phyloP scores from a whole-genome alignment of 2,797 vertebrate genomes.

The Melanotaenia parkinsoni region DNA sequence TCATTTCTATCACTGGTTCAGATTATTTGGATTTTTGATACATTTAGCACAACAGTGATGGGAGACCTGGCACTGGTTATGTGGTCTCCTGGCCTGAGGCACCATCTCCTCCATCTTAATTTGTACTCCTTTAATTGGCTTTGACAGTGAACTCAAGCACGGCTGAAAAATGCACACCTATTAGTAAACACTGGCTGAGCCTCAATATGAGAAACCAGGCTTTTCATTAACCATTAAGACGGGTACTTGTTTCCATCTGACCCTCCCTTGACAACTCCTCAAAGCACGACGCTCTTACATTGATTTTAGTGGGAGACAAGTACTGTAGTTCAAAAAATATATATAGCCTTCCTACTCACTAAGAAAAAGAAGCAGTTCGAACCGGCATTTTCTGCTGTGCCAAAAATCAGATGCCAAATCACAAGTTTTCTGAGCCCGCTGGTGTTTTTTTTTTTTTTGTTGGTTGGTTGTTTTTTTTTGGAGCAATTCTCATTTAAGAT shows the following conservation, averaged over 20 bases:
- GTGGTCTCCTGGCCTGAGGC: conserved; percentile 66
- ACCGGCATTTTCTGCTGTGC: conserved; percentile 22
- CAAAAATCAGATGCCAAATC: conserved; percentile 29
- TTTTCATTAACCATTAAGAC: conserved; percentile 58
- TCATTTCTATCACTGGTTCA: conserved; percentile 27
- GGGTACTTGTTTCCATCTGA: conserved; percentile 48
- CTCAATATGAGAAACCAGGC: conserved; percentile 56
- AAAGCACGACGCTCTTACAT: conserved; percentile 22
- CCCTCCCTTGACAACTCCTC: conserved; percentile 41
- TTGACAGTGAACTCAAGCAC: conserved; percentile 75
- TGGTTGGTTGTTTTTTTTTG: not conserved
- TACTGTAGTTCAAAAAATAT: not conserved
- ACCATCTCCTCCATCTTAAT: conserved; percentile 76
- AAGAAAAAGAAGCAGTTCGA: conserved; percentile 18
- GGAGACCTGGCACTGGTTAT: conserved; percentile 60
- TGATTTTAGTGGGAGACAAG: conserved; percentile 13
- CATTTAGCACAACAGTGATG: conserved; percentile 34
- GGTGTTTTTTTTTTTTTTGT: conserved; percentile 10
- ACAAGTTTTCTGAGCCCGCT: conserved; percentile 18
- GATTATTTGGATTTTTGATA: conserved; percentile 50
- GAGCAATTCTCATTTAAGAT: conserved; percentile 43
- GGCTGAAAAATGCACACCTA: conserved; percentile 68
- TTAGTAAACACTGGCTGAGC: conserved; percentile 72
- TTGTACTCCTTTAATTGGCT: conserved; percentile 76
- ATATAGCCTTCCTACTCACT: conserved; percentile 23